Percentiles rank a stretch among this genome's conserved stretches.
Evolutionary conservation across 2,888 invertebrate species (phyloP).

Genomic region (Heteropelma amictum): DNA sequence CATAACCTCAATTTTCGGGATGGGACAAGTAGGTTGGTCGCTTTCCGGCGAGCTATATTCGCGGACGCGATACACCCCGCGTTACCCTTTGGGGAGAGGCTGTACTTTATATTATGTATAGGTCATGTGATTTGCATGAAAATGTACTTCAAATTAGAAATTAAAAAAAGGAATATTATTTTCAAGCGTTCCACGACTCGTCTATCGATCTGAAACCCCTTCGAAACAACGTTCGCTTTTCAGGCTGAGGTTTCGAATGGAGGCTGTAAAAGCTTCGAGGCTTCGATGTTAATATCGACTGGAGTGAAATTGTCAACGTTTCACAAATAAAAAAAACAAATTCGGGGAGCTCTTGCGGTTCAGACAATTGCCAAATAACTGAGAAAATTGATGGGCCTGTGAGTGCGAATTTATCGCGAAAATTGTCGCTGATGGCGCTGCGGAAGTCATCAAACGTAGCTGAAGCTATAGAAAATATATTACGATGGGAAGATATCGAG

Average conservation of each 20-base stretch:
- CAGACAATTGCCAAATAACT: too few relatives aligned
- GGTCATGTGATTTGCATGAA: conserved; percentile 64
- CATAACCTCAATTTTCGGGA: too few relatives aligned
- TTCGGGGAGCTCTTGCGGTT: too few relatives aligned
- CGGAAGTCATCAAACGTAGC: background rate
- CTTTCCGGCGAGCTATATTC: background rate
- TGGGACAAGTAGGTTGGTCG: conserved; percentile 10
- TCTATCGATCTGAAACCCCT: background rate
- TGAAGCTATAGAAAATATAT: background rate
- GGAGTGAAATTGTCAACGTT: too few relatives aligned
- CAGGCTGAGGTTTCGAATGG: background rate
- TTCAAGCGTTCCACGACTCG: background rate
- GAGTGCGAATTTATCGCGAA: too few relatives aligned
- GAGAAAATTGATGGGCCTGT: too few relatives aligned
- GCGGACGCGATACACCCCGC: background rate
- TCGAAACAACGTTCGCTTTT: too few relatives aligned
- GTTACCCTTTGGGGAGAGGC: conserved; percentile 28
- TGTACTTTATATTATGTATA: conserved; percentile 53
- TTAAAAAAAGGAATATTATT: conserved; percentile 47
- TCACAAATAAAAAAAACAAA: too few relatives aligned
- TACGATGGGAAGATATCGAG: background rate
- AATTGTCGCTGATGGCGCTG: conserved; percentile 16
- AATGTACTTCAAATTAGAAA: conserved; percentile 64
- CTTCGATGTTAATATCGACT: too few relatives aligned
- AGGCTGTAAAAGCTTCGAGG: background rate